Evolutionary conservation across 2,888 invertebrate genomes (phyloP), one percentile per base, ranked within the genome.

Genomic region (Perizoma flavofasciatum): DNA sequence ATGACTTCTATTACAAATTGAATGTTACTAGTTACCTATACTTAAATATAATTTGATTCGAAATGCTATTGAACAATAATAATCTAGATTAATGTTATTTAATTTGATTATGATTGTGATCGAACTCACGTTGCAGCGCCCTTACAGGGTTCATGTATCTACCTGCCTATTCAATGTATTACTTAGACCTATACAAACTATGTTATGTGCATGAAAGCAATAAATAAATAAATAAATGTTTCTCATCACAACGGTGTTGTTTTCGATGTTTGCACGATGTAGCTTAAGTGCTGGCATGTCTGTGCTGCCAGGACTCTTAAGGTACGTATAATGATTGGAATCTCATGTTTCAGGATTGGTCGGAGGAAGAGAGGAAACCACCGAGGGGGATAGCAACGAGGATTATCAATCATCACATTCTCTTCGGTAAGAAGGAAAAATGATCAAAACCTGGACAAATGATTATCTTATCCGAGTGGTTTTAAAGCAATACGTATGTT

Each of bases 361-460:
- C 85, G 79, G 92, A 92, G 79, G 92, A 92, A 79, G 92, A 92
- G 83, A 92, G 82, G 83, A 85, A 71, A 66, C 92, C 92, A 58
- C 92, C 92, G 74, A 84, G 92, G 69, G 92, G 92, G 72, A 92
- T 92, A 78, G 92, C 92, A 62, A 92, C 92, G 77, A 91, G 92
- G 82, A 92, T 92, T 70, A 92, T 92, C 79, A 92, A 92, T 77
- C 92, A 92, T 75, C 92, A 92, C 75, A 92, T 92, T 70, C 87
- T 92, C 65, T 92, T 92, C 83, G 92, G 92, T 92, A 81, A 34
- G 46, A 37, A 32, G 8, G 8, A 32, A 8, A 22, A 44, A 44
- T 22, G 7, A 4, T 10, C 37, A 37, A 5, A 37, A 37, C 10
- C 41, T 6, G n/a, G 32, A 45, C 32, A 32, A 5, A 4, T 32